Percentiles rank a stretch among this genome's conserved stretches.
These are phyloP conservation scores for Steatocranus sp. DNA, from an alignment of 2,797 vertebrate species.

Conservation along the genomic window DNA sequence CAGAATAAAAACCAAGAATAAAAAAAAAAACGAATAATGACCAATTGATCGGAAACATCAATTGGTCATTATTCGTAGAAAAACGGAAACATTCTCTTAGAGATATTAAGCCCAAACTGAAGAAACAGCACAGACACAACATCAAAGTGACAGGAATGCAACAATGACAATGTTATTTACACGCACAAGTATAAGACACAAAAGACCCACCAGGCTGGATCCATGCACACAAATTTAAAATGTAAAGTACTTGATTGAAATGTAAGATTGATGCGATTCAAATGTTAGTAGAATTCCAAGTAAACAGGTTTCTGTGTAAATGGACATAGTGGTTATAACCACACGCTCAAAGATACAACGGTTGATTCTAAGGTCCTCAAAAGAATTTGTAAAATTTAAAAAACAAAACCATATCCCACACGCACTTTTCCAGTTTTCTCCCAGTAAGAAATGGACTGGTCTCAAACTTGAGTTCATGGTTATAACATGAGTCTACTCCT, in stretches of 20 bases:
- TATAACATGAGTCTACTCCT: not conserved
- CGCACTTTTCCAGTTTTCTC: slow-evolving; percentile 39
- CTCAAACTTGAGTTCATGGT: not conserved
- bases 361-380: not conserved
- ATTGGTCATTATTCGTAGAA: no score
- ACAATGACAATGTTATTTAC: not conserved
- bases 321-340: not conserved
- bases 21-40: not conserved
- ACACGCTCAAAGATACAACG: not conserved
- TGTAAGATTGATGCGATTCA: not conserved
- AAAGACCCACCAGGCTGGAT: slow-evolving; percentile 14
- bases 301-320: slow-evolving; percentile 18
- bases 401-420: not conserved
- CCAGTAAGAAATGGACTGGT: slow-evolving; percentile 14
- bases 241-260: slow-evolving; percentile 16
- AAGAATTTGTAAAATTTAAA: not conserved
- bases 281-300: not conserved
- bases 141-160: not conserved
- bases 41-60: not conserved
- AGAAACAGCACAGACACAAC: not conserved
- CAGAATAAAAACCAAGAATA: not conserved
- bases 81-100: slow-evolving; percentile 4
- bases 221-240: not conserved
- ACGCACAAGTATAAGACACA: not conserved
- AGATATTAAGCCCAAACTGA: not conserved